Evolutionary conservation across 2,113 vertebrate genomes (phyloP), one percentile per base, ranked within the genome.

Genomic region (Microcebus griseorufus): DNA sequence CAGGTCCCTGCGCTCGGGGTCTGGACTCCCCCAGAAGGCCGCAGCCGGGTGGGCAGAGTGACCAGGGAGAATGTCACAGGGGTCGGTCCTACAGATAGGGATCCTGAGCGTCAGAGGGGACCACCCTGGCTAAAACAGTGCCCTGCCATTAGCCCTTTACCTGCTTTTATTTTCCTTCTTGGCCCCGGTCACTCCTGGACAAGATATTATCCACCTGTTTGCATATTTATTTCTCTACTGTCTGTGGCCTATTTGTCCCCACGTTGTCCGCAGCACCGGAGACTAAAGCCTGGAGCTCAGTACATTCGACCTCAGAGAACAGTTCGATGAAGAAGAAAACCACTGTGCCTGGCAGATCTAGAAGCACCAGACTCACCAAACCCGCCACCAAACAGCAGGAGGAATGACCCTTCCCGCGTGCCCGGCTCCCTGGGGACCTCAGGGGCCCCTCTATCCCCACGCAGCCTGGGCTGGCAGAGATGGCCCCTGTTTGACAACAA

Each of bases 1-100:
- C 34, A 69, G 98, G 99, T 98, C 98, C 25, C 27, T 64, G 11
- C 4, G 27, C 42, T 82, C 1, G 0, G 65, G 20, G 29, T 45
- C 70, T 53, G 69, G 78, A n/a, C 18, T 48, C 37, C 34, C 42
- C 34, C 3, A 17, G 53, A 42, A 37, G 72, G 39, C 32, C 29
- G 79, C 27, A 22, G 10, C 29, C 37, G 9, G 70, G 37, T 8
- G 42, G 58, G 53, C 18, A 29, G 27, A 20, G 34, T 16, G 92
- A 51, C 8, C 80, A 20, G 65, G 73, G 37, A 8, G 10, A 60
- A 39, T 8, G 4, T 20, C 70, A 27, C 55, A 9, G 4, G 18
- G 9, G 14, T 14, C 29, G 7, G 14, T 14, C 29, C 39, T 45
- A 37, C 12, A n/a, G 80, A 9, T 12, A 0, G 2, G 18, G 90